Base-by-base conservation (phyloP, 2,888 invertebrate species). In the Chalcosyrphus nemorum region DNA sequence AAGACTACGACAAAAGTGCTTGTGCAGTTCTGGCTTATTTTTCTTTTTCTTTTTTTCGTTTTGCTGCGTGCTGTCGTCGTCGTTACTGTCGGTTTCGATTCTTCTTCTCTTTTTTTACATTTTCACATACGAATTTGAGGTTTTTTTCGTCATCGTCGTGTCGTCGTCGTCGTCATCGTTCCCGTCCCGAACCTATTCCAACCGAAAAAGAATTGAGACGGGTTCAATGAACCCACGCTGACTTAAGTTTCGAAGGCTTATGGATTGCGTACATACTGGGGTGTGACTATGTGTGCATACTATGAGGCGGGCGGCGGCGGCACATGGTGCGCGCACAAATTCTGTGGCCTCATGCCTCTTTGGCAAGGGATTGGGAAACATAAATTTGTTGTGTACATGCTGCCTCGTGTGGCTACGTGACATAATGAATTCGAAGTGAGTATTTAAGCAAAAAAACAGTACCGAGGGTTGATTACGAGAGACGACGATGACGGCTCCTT, bases 121-220 rank as follows among this genome's bases (percentile, higher is more conserved):
- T 61, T 72, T 72, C 63, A 63, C 63, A 41, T 72, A 38, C 47
- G 70, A 54, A 70, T 77, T 68, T 56, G 52, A 54, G 52, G 50
- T 17, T 75, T 54, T 65, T 54, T 19, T 43, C 54, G n/a, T n/a
- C n/a, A n/a, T n/a, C n/a, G n/a, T n/a, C n/a, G n/a, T n/a, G n/a
- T n/a, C n/a, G n/a, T 27, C 38, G 24, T 24, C 9, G 32, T 68
- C 24, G 63, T 43, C 15, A n/a, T 47, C 65, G 45, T 65, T 61
- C 61, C 59, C 61, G 78, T 81, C 70, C 86, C 86, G 86, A 87
- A 87, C 87, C 87, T 87, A 87, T 87, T 86, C 86, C 87, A 87
- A 87, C 87, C 87, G 76, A 87, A 86, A 87, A 87, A 86, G 85
- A 87, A 87, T 87, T 87, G 87, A 87, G 87, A 87, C 87, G 84